Conservation (phyloP, 2,797 vertebrate species). For the Acrocephalus scirpaceus region DNA sequence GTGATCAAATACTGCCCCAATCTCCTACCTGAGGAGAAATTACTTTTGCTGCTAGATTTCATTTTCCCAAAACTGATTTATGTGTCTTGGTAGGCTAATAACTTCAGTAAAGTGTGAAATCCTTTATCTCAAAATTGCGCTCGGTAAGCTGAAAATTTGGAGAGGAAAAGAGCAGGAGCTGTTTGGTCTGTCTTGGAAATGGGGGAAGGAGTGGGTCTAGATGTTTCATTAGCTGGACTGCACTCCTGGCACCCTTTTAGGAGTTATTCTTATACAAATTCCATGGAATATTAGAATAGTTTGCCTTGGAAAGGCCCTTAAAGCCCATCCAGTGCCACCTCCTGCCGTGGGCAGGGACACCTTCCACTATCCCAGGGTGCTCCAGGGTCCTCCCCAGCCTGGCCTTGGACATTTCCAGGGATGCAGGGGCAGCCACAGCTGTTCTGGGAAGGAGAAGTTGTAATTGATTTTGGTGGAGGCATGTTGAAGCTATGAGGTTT, state of each 20-base stretch:
- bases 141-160: neutral
- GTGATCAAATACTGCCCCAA: neutral
- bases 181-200: neutral
- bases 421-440: neutral
- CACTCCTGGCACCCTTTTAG: neutral
- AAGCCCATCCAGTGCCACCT: neutral
- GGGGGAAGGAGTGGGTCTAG: neutral
- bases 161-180: neutral
- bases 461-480: neutral
- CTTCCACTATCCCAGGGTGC: accelerated
- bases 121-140: neutral
- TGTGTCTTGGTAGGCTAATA: neutral
- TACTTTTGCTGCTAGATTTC: conserved; percentile 11
- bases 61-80: conserved; percentile 46
- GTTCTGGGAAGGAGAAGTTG: neutral
- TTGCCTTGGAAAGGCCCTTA: neutral
- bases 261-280: neutral
- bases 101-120: neutral
- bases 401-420: neutral
- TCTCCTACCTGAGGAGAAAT: neutral
- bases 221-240: neutral
- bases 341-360: neutral
- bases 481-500: neutral
- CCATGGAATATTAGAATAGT: neutral
- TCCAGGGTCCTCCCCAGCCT: neutral